Evolutionary conservation across 2,888 invertebrate genomes (phyloP).

Genomic region (Hydriomena furcata): DNA sequence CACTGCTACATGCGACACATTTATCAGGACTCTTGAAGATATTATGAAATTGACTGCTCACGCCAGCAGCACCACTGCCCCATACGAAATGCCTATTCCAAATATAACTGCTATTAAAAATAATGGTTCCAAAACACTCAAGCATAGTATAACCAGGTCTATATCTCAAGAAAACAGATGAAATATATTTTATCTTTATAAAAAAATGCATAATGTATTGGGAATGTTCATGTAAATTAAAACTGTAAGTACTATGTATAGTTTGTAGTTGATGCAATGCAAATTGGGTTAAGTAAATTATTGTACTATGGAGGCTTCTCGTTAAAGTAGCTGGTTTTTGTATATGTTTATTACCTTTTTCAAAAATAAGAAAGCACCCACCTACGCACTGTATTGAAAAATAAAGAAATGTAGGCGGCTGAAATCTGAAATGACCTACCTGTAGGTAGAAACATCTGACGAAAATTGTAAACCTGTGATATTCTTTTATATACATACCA

Average conservation of each 20-base stretch:
- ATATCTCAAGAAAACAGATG: conserved; percentile 78
- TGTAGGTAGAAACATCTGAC: background rate
- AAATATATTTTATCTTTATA: conserved; percentile 36
- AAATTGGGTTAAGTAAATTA: background rate
- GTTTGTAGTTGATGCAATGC: conserved; percentile 2
- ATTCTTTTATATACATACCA: background rate
- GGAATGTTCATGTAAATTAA: conserved; percentile 5
- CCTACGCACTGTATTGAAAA: too few species aligned
- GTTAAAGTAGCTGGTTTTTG: too few species aligned
- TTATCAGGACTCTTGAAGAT: conserved; percentile 91
- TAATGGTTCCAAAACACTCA: conserved; percentile 54
- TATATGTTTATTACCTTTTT: too few species aligned
- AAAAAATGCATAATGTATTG: conserved; percentile 14
- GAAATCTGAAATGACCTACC: too few species aligned
- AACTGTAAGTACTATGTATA: conserved; percentile 1
- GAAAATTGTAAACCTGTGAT: conserved; percentile 4
- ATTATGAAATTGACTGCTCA: conserved; percentile 86
- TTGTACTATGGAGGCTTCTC: background rate
- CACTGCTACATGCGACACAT: conserved; percentile 92
- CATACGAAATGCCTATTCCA: conserved; percentile 67
- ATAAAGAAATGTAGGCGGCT: too few species aligned
- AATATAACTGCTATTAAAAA: conserved; percentile 52
- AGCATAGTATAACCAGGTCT: conserved; percentile 64
- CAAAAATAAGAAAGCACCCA: too few species aligned
- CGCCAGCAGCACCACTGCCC: conserved; percentile 44